Evolutionary conservation across 2,888 invertebrate species (phyloP).

Genomic region (Nymphalis c-album): DNA sequence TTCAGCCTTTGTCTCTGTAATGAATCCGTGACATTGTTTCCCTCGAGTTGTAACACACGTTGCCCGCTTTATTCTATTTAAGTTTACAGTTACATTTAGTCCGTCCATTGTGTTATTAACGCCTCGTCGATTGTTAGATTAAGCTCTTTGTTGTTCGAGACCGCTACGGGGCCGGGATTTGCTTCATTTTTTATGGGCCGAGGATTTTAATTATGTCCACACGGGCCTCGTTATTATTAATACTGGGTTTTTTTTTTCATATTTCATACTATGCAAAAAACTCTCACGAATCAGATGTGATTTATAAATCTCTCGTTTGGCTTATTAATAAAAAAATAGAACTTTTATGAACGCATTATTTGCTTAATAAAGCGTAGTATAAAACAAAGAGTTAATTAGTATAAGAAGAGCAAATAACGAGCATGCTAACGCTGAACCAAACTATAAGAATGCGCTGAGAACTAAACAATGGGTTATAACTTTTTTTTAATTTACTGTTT

Average conservation of each 20-base stretch:
- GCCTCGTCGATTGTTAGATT: slow-evolving; percentile 29
- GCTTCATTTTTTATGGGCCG: slow-evolving; percentile 22
- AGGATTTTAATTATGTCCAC: slow-evolving; percentile 31
- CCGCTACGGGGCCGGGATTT: slow-evolving; percentile 16
- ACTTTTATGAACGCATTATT: too few species aligned
- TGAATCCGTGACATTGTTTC: slow-evolving; percentile 47
- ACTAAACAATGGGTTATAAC: slow-evolving; percentile 18
- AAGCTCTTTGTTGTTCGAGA: slow-evolving; percentile 25
- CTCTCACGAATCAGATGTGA: slow-evolving; percentile 2
- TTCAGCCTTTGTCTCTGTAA: slow-evolving; percentile 47
- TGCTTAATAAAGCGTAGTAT: neutral
- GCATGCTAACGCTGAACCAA: slow-evolving; percentile 24
- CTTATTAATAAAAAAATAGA: neutral
- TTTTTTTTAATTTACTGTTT: slow-evolving; percentile 25
- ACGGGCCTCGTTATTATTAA: slow-evolving; percentile 12
- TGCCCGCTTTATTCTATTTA: slow-evolving; percentile 41
- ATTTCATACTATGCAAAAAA: neutral
- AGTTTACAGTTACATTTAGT: slow-evolving; percentile 38
- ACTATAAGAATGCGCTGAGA: slow-evolving; percentile 18
- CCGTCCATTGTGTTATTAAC: slow-evolving; percentile 25
- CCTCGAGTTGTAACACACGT: slow-evolving; percentile 35
- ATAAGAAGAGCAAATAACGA: slow-evolving; percentile 27
- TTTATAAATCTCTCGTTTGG: neutral
- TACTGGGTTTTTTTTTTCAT: slow-evolving; percentile 13
- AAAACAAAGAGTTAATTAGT: slow-evolving; percentile 31